phyloP scores from a whole-genome alignment of 2,797 vertebrate species.

The Sebastes vulpes region DNA sequence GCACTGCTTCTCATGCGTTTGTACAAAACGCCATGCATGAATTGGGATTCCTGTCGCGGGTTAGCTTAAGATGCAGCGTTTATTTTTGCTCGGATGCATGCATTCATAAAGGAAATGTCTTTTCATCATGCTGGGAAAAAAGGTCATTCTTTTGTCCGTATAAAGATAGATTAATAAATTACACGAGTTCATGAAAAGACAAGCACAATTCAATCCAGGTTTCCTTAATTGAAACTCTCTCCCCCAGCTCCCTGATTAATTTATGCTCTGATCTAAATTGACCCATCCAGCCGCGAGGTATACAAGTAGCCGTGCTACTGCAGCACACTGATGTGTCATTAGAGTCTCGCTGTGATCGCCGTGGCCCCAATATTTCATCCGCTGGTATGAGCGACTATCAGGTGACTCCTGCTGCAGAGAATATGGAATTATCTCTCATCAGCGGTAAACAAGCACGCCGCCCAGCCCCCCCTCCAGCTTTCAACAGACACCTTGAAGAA shows the following conservation, averaged over 20 bases:
- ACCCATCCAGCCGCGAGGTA: conserved; percentile 81
- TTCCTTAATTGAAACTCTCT: conserved; percentile 81
- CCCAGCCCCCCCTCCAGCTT: conserved; percentile 78
- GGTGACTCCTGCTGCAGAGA: conserved; percentile 76
- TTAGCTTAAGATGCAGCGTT: conserved; percentile 31
- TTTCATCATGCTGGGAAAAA: neutral
- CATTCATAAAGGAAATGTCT: neutral
- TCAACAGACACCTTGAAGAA: conserved; percentile 77
- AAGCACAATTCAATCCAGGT: conserved; percentile 76
- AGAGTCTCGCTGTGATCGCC: conserved; percentile 88
- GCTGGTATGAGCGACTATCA: conserved; percentile 85
- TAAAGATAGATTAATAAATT: conserved; percentile 32
- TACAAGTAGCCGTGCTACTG: conserved; percentile 85
- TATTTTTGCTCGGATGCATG: conserved; percentile 46
- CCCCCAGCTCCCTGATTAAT: conserved; percentile 81
- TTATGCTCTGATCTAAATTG: conserved; percentile 81
- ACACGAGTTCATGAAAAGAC: conserved; percentile 48
- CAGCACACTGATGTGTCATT: conserved; percentile 86
- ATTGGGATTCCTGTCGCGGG: conserved; percentile 28
- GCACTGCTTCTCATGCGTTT: conserved; percentile 49
- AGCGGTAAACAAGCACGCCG: conserved; percentile 81
- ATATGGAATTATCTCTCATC: conserved; percentile 89
- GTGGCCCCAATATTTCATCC: conserved; percentile 87
- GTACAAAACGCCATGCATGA: conserved; percentile 4
- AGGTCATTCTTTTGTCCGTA: neutral